phyloP scores from a whole-genome alignment of 2,888 invertebrate genomes.

The Nomada ferruginata region DNA sequence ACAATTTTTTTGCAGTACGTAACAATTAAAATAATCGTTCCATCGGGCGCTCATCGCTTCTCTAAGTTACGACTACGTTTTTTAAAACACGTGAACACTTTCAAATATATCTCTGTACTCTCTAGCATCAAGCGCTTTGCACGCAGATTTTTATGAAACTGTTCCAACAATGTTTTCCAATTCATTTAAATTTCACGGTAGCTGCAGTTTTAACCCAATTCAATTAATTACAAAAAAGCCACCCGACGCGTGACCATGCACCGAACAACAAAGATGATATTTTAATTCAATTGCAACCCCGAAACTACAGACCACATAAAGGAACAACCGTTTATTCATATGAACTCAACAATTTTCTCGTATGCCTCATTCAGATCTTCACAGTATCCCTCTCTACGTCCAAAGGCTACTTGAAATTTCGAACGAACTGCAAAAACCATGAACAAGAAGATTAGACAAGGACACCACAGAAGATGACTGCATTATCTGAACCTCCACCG shows the following conservation, averaged over 20 bases:
- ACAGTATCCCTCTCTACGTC: not conserved
- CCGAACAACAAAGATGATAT: not conserved
- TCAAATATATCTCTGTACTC: too few relatives aligned
- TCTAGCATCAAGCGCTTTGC: too few relatives aligned
- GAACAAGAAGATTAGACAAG: not conserved
- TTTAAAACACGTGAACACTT: not conserved
- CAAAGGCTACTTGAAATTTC: not conserved
- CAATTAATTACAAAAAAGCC: too few relatives aligned
- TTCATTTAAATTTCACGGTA: too few relatives aligned
- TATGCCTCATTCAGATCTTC: too few relatives aligned
- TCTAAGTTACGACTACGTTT: not conserved
- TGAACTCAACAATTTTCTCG: too few relatives aligned
- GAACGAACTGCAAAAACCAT: slow-evolving; percentile 3
- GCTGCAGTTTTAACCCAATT: too few relatives aligned
- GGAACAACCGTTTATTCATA: not conserved
- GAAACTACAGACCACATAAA: not conserved
- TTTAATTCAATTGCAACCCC: not conserved
- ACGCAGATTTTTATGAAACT: too few relatives aligned
- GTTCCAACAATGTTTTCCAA: too few relatives aligned
- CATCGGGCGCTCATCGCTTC: not conserved
- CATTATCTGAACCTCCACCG: not conserved
- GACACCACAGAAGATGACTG: slow-evolving; percentile 20
- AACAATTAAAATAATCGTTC: not conserved
- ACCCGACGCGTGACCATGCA: too few relatives aligned
- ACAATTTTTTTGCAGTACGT: not conserved